Base-by-base conservation (phyloP, 2,797 vertebrate genomes). In the Sternarchorhynchus goeldii region DNA sequence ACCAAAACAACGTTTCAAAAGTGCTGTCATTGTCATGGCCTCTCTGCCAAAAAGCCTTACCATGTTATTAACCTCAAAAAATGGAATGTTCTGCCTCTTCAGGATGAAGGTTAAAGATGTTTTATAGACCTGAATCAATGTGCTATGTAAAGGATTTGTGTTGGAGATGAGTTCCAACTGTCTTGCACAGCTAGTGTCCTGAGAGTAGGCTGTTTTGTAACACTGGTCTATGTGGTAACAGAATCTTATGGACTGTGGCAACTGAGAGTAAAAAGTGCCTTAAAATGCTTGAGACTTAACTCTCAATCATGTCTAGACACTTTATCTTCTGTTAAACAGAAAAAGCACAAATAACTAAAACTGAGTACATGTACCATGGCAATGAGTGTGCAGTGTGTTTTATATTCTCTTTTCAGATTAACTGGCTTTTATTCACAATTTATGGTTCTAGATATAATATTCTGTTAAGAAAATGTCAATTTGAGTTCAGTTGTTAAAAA, bases 401-500 rank as follows among this genome's bases (percentile, higher is more conserved):
- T 73, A 55, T 31, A 65, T 25, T 73, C 65, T 60, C 5, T 29
- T 29, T 31, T 31, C 25, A 25, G 20, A 25, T 59, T 64, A n/a
- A 66, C 83, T 72, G 81, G 20, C 57, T 78, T 55, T 75, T 29
- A 62, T 75, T 66, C 34, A 56, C 62, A 50, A 50, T 25, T 75
- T 64, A 50, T 41, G 65, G 66, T 64, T 75, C 59, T 16, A 17
- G 1, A 70, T 63, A 72, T 63, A 32, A 65, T 32, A 65, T 70
- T 3, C 18, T 69, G 14, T 45, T 74, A 31, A 12, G 6, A 60
- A 77, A n/a, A 63, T 76, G 78, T 79, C 81, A 82, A 89, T 88
- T 87, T 84, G 71, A 84, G 92, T 90, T 91, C 91, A 92, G 92
- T 80, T 59, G 73, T 85, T 83, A 50, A 50, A 50, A 50, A 12